Evolutionary conservation across 2,888 invertebrate species (phyloP).

Genomic region (Crocallis elinguaria): DNA sequence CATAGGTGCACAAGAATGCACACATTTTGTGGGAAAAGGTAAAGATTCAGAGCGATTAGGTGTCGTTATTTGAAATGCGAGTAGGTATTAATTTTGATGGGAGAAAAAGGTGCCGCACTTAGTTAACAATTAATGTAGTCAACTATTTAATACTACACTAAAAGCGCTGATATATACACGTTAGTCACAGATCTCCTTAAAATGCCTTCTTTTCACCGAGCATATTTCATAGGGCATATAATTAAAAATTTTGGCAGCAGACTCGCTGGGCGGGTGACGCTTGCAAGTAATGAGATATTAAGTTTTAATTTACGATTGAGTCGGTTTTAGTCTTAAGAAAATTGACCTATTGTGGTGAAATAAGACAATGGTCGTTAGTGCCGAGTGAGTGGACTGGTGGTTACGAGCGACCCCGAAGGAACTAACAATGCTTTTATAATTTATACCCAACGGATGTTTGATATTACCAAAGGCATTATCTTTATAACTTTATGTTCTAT

Average conservation of each 20-base stretch:
- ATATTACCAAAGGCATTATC: constrained; percentile 52
- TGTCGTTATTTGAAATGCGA: too few species aligned
- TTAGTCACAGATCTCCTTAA: not conserved
- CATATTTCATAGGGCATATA: constrained; percentile 46
- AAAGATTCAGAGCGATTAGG: too few species aligned
- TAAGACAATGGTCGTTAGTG: constrained; percentile 81
- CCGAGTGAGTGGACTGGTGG: constrained; percentile 70
- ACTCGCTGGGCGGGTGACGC: constrained; percentile 61
- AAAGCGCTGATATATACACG: not conserved
- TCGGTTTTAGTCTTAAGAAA: constrained; percentile 76
- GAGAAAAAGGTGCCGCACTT: too few species aligned
- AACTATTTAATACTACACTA: not conserved
- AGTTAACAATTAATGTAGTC: too few species aligned
- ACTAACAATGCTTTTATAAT: constrained; percentile 76
- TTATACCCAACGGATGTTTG: constrained; percentile 69
- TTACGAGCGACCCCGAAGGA: constrained; percentile 57
- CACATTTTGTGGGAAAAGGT: too few species aligned
- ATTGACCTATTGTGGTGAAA: constrained; percentile 80
- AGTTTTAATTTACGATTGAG: constrained; percentile 80
- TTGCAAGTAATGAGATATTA: constrained; percentile 83
- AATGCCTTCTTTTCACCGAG: constrained; percentile 16
- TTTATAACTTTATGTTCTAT: constrained; percentile 35
- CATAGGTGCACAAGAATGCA: too few species aligned
- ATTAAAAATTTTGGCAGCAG: constrained; percentile 67
- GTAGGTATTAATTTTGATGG: too few species aligned